Base-by-base conservation (phyloP, 2,113 vertebrate genomes). In the Lamprologus sp. region DNA sequence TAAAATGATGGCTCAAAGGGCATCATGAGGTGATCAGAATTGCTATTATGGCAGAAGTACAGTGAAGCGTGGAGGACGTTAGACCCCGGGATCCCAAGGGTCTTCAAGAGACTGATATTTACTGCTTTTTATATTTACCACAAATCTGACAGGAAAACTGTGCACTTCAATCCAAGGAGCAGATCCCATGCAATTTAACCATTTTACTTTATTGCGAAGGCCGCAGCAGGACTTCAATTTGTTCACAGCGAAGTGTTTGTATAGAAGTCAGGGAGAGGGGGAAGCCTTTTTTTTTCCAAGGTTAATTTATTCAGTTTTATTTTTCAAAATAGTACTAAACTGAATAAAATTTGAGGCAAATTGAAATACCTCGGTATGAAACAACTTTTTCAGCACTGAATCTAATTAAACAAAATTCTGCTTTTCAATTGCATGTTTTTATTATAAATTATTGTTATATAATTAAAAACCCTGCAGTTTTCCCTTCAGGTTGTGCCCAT, bases 1-100 rank as follows among this genome's bases (percentile, higher is more conserved):
- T 90, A 51, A 88, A 88, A 37, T 33, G 42, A 86, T 81, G 63
- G 65, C 54, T 60, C 7, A 7, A 80, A 83, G 68, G 82, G 82
- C 53, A 95, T 42, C 87, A 93, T 87, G 65, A 88, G 65, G 79
- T 91, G 90, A 91, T 90, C 23, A 73, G 21, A 13, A 68, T 19
- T 49, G 70, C 15, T 60, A 84, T 63, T 51, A 6, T 14, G 21
- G 81, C 60, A 88, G 47, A 82, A 82, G 49, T 47, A 90, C 53
- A 85, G 68, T 83, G 77, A 54, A 83, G 45, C 10, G 1, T 33
- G 10, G 45, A 77, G 45, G 15, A 31, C 3, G 45, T 31, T 77
- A 80, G 33, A 85, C 45, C 53, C 23, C 5, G 4, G 10, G 12
- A 45, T 42, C 54, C 26, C 51, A 23, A 47, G 54, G 73, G 15